Percentiles rank a stretch among this genome's conserved stretches.
Conservation (phyloP, 2,888 invertebrate species). For the Lasioglossum morio region DNA sequence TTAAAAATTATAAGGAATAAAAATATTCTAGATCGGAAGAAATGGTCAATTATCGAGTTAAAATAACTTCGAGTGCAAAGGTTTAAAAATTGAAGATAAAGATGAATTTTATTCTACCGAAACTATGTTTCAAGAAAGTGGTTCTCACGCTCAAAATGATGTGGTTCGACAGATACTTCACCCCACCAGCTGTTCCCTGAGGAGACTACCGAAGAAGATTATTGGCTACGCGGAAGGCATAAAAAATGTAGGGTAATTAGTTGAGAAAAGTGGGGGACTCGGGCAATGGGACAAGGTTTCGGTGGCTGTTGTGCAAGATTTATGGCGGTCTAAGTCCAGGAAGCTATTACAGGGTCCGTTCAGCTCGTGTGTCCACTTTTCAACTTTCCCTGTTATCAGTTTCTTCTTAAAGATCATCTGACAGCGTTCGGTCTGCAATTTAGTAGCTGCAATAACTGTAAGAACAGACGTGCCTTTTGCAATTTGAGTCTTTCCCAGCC, state of each 20-base stretch:
- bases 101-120: not conserved
- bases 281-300: not conserved
- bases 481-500: not conserved
- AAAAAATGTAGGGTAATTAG: not conserved
- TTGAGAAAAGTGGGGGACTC: not conserved
- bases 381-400: conserved; percentile 12
- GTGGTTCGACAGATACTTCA: not conserved
- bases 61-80: too few species aligned
- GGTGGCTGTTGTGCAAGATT: not conserved
- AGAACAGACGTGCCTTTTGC: not conserved
- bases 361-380: conserved; percentile 4
- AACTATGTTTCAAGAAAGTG: not conserved
- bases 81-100: not conserved
- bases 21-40: too few species aligned
- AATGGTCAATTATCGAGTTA: too few species aligned
- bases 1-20: too few species aligned
- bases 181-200: not conserved
- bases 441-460: conserved; percentile 4
- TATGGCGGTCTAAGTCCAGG: not conserved
- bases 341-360: not conserved
- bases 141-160: not conserved
- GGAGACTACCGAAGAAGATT: not conserved
- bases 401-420: conserved; percentile 5
- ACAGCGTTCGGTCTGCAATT: not conserved
- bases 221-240: not conserved